phyloP scores from a whole-genome alignment of 1,140 invertebrate genomes.

The Euura saliciscinereae region DNA sequence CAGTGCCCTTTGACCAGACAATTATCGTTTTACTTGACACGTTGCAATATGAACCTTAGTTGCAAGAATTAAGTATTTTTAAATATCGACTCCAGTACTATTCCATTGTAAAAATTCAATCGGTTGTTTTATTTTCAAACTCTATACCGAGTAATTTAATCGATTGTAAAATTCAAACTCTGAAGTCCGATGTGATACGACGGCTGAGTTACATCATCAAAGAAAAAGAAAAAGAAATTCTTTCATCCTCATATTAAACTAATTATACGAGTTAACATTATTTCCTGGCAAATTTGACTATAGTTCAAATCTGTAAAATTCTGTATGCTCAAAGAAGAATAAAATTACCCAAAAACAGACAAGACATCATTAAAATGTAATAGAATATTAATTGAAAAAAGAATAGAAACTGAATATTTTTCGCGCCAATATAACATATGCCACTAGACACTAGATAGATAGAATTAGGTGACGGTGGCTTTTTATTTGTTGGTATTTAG shows the following conservation, averaged over 20 bases:
- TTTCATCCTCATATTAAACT: not conserved
- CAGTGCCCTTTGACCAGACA: not conserved
- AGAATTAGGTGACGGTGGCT: slow-evolving; percentile 36
- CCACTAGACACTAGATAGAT: not conserved
- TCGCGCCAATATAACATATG: not conserved
- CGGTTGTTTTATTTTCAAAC: not conserved
- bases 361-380: not conserved
- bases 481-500: slow-evolving; percentile 37
- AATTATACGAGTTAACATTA: too few species aligned
- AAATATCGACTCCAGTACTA: not conserved
- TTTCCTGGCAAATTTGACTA: slow-evolving; percentile 3
- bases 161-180: not conserved
- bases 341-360: too few species aligned
- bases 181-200: not conserved
- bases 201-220: not conserved
- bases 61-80: not conserved
- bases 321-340: not conserved
- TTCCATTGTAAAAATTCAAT: not conserved
- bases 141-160: not conserved
- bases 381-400: not conserved
- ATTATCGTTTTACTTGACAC: not conserved
- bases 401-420: not conserved
- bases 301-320: not conserved
- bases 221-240: not conserved
- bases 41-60: not conserved